Base-by-base conservation (phyloP, 2,888 invertebrate genomes). In the Agrochola circellaris region DNA sequence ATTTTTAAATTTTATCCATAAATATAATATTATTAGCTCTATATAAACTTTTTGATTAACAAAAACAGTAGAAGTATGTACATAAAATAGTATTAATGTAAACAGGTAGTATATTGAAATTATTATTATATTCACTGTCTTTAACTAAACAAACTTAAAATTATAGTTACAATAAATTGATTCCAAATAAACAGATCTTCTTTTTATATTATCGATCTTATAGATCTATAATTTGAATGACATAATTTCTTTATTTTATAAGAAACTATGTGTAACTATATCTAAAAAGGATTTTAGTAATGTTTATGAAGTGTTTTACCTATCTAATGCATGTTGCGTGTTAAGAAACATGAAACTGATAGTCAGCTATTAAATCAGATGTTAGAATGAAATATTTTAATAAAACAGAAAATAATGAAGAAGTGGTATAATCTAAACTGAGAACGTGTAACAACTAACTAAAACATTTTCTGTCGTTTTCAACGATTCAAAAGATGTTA, bases 221-320 rank as follows among this genome's bases (percentile, higher is more conserved):
- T 15, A 45, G 45, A 15, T 45, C 51, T 51, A 9, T 51, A 51
- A 23, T 23, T 42, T 8, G 48, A 42, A 51, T 75, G 42, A 76
- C 30, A 8, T 51, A 20, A 17, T 26, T 38, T 48, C n/a, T 13
- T 70, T 38, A 79, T 45, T 48, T 17, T 68, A 7, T 48, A 48
- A 23, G 23, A n/a, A 30, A 9, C 4, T 76, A 79, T n/a, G 9
- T n/a, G 11, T 64, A 75, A 51, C 30, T 65, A 23, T 79, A 23
- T 26, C 34, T 79, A 48, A 26, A 51, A 69, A 17, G 26, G 13
- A 23, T 34, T 45, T 79, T 69, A 26, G 45, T 54, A 76, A 58
- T 76, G 23, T 69, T 34, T 69, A 58, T 15, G 69, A 56, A 79
- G 4, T 51, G n/a, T 54, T 17, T 17, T 34, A n/a, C n/a, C 0